Conservation (phyloP, 2,888 invertebrate genomes). For the Operophtera brumata region DNA sequence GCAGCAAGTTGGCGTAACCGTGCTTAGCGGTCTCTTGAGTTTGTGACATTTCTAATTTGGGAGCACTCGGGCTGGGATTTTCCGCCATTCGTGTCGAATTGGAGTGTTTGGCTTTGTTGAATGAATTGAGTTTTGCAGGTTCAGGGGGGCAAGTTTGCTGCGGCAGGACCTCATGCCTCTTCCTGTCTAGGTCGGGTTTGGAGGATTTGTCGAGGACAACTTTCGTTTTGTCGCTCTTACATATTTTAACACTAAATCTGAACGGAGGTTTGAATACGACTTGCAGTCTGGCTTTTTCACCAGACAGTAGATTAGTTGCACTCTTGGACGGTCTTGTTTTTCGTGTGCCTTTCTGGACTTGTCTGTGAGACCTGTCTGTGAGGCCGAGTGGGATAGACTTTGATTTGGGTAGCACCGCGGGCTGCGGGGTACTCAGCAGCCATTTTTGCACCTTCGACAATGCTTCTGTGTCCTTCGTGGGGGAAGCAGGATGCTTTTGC, state of each 20-base stretch:
- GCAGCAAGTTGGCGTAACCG: constrained; percentile 69
- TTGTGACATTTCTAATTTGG: constrained; percentile 52
- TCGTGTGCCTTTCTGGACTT: constrained; percentile 75
- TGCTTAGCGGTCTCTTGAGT: constrained; percentile 49
- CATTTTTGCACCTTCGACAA: constrained; percentile 92
- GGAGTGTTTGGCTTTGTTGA: constrained; percentile 58
- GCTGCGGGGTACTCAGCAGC: constrained; percentile 87
- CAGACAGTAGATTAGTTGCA: constrained; percentile 84
- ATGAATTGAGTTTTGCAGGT: constrained; percentile 51
- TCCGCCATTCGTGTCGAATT: constrained; percentile 53
- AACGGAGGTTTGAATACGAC: constrained; percentile 94
- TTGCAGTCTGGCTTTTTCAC: constrained; percentile 87
- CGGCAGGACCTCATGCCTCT: constrained; percentile 55
- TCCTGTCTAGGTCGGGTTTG: constrained; percentile 71
- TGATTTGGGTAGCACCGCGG: constrained; percentile 86
- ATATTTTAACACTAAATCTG: constrained; percentile 90
- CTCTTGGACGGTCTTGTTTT: constrained; percentile 84
- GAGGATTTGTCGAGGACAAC: constrained; percentile 81
- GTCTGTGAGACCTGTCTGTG: constrained; percentile 74
- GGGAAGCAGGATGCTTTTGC: constrained; percentile 81
- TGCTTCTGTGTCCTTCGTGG: constrained; percentile 79
- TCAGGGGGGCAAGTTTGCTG: constrained; percentile 51
- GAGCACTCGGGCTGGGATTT: constrained; percentile 37
- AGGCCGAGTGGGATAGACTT: constrained; percentile 91
- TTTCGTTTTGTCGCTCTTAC: constrained; percentile 85